Evolutionary conservation across 2,888 invertebrate genomes (phyloP).

Genomic region (Stomorhina lunata): DNA sequence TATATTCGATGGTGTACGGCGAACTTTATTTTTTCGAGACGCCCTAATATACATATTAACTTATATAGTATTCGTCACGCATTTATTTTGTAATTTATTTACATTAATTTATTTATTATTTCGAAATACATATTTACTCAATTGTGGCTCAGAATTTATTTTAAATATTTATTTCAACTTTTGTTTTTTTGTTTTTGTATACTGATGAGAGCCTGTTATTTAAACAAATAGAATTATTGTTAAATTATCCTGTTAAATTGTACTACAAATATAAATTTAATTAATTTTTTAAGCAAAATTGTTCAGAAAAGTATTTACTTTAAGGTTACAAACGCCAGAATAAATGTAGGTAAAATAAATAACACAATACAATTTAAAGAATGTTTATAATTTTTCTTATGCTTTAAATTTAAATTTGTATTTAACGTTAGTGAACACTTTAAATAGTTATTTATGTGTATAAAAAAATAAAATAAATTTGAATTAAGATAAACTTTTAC

Average conservation of each 20-base stretch:
- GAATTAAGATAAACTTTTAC: no score
- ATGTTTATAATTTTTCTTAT: background rate
- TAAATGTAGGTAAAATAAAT: background rate
- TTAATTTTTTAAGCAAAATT: background rate
- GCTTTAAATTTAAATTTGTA: background rate
- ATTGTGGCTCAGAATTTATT: background rate
- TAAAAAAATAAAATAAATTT: no score
- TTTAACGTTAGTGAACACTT: background rate
- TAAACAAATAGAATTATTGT: conserved; percentile 65
- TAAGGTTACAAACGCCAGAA: background rate
- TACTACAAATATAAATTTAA: conserved; percentile 36
- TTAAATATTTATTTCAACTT: background rate
- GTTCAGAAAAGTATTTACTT: background rate
- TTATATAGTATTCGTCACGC: background rate
- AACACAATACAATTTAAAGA: no score
- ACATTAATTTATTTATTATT: background rate
- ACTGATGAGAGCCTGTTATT: conserved; percentile 56
- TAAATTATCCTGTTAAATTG: conserved; percentile 58
- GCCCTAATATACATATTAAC: no score
- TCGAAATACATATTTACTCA: background rate
- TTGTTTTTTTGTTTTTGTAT: background rate
- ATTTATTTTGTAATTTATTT: conserved; percentile 7
- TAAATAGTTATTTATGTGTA: background rate
- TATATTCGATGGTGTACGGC: no score
- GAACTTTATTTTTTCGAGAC: no score